phyloP scores from a whole-genome alignment of 2,113 vertebrate genomes.

The Hyperopisus bebe region DNA sequence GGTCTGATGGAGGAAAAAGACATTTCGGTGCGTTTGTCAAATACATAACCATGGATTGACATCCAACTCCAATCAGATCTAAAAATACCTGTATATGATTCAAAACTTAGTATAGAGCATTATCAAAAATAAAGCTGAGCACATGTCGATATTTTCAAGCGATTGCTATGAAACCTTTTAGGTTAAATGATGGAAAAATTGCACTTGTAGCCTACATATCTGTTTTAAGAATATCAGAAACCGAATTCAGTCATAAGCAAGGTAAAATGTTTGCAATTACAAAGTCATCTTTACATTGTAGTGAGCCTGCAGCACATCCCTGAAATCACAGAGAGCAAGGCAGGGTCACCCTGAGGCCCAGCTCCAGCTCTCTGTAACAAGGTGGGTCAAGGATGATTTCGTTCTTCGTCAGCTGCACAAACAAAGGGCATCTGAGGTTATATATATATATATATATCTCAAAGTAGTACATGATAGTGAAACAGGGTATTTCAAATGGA shows the following conservation, averaged over 20 bases:
- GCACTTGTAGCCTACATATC: background rate
- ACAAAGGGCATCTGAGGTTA: background rate
- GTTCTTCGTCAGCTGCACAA: background rate
- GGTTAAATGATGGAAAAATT: background rate
- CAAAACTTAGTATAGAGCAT: background rate
- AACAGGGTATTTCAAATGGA: background rate
- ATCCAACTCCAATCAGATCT: background rate
- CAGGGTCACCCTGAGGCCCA: background rate
- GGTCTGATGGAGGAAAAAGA: background rate
- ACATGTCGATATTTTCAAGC: background rate
- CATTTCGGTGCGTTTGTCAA: background rate
- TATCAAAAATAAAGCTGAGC: background rate
- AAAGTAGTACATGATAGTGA: background rate
- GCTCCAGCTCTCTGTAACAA: background rate
- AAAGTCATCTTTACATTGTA: background rate
- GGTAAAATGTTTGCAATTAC: background rate
- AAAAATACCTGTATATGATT: background rate
- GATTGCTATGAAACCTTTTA: background rate
- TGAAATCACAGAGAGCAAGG: background rate
- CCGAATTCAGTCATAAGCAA: background rate
- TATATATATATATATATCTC: background rate
- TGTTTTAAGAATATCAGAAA: background rate
- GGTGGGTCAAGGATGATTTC: background rate
- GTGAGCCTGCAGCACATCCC: background rate
- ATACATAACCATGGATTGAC: background rate